phyloP scores from a whole-genome alignment of 2,113 vertebrate species.

The Zosterops lateralis region DNA sequence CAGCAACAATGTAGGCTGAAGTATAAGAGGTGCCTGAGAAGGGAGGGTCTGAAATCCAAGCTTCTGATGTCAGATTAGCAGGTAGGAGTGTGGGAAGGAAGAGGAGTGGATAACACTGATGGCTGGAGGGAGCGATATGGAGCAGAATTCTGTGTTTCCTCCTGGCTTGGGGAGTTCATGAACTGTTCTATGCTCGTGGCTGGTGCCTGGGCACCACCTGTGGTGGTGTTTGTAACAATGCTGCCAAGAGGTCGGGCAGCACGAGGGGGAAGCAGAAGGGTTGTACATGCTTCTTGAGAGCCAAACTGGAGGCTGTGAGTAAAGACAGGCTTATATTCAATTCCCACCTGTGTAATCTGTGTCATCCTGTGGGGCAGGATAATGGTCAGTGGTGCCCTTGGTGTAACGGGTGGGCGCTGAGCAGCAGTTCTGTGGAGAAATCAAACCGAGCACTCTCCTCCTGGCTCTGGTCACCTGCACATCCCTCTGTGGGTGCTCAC shows the following conservation, averaged over 20 bases:
- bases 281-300: not conserved
- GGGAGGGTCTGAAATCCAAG: not conserved
- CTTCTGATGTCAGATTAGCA: not conserved
- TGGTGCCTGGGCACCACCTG: not conserved
- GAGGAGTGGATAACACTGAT: rapidly evolving
- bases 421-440: not conserved
- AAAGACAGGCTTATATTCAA: not conserved
- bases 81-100: not conserved
- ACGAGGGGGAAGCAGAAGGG: not conserved
- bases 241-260: rapidly evolving
- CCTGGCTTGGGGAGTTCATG: too few relatives aligned
- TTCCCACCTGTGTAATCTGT: rapidly evolving
- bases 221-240: rapidly evolving
- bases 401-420: not conserved
- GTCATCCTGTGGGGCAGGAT: not conserved
- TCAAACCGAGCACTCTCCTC: rapidly evolving
- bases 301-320: not conserved
- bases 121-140: rapidly evolving
- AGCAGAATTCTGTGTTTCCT: not conserved
- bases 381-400: not conserved
- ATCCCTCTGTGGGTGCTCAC: not conserved
- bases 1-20: not conserved
- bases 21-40: not conserved
- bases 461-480: not conserved
- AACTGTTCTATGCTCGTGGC: rapidly evolving